Evolutionary conservation across 2,113 vertebrate species (phyloP).

Genomic region (Andinoacara biseriatus): DNA sequence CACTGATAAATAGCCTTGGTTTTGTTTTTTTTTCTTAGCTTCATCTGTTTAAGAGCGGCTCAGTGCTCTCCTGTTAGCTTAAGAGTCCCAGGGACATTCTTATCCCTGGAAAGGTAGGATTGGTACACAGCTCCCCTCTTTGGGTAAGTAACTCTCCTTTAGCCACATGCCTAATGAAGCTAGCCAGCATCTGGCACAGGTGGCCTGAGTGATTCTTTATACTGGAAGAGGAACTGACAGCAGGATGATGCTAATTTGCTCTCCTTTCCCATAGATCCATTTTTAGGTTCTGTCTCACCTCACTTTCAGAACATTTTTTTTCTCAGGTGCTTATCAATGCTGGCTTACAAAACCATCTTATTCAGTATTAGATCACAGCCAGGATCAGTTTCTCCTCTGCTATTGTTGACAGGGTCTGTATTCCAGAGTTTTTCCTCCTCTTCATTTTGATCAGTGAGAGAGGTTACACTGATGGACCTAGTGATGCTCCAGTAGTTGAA

Average conservation of each 20-base stretch:
- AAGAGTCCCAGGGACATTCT: conserved; percentile 67
- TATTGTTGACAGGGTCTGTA: background rate
- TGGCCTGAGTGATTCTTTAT: conserved; percentile 56
- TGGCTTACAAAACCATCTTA: background rate
- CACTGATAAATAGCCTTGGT: conserved; percentile 70
- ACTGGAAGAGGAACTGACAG: conserved; percentile 46
- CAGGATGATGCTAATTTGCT: background rate
- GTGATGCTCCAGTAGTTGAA: background rate
- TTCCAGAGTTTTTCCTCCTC: background rate
- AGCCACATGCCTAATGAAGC: conserved; percentile 67
- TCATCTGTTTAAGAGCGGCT: conserved; percentile 74
- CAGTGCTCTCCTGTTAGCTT: conserved; percentile 60
- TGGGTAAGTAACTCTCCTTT: conserved; percentile 66
- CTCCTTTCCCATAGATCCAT: background rate
- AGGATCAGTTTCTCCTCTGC: background rate
- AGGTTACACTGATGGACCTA: background rate
- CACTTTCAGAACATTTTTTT: no score
- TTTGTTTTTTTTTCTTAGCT: conserved; percentile 61
- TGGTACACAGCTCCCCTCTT: conserved; percentile 58
- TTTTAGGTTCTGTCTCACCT: background rate
- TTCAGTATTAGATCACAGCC: background rate
- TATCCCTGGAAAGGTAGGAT: conserved; percentile 63
- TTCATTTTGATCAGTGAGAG: background rate
- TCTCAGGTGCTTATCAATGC: background rate
- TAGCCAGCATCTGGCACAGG: conserved; percentile 68